A percentile compares a stretch with the other conserved stretches of the same genome.
Evolutionary conservation across 1,140 invertebrate species (phyloP).

Genomic region (Nomia melanderi): DNA sequence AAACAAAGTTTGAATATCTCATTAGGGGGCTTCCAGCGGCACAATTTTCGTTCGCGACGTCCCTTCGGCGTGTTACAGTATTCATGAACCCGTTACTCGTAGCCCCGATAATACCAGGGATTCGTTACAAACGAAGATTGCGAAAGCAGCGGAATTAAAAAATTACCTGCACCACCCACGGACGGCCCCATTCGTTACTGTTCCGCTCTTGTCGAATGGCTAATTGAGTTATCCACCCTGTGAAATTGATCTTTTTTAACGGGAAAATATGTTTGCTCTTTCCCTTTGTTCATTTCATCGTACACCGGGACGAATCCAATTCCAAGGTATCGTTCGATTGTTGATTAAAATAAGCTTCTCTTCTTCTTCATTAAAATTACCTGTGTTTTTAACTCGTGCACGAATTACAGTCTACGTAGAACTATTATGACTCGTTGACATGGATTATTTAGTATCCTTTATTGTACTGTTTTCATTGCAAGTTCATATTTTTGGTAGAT

Average conservation of each 20-base stretch:
- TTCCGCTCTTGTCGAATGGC: neutral
- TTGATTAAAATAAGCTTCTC: no score
- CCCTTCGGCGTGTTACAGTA: neutral
- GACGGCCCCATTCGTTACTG: neutral
- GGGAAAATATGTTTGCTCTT: neutral
- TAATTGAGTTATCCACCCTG: neutral
- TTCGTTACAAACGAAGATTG: neutral
- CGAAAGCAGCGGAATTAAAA: neutral
- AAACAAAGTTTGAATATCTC: constrained; percentile 3
- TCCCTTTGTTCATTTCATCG: neutral
- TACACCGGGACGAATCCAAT: neutral
- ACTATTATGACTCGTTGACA: no score
- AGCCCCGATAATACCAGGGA: neutral
- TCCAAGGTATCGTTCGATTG: neutral
- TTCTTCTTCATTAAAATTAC: no score
- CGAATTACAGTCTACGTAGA: no score
- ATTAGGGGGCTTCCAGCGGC: neutral
- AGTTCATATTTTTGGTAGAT: no score
- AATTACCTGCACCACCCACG: neutral
- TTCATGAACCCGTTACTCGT: neutral
- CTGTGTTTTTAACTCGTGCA: no score
- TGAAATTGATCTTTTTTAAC: neutral
- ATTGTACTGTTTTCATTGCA: no score
- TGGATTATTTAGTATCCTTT: no score
- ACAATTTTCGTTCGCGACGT: neutral